Conservation (phyloP, 1,140 invertebrate genomes). For the Phthorimaea operculella region DNA sequence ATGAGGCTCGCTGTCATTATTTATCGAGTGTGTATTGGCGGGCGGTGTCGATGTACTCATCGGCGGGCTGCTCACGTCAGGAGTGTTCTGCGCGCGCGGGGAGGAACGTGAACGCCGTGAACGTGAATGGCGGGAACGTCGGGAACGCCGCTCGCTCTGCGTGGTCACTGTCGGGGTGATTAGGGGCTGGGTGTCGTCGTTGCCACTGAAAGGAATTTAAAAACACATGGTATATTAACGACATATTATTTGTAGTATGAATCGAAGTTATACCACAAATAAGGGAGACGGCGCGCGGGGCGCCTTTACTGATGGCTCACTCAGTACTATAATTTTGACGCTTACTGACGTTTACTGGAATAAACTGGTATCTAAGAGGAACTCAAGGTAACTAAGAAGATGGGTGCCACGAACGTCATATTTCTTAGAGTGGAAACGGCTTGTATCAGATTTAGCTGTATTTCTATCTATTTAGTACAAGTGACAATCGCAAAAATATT, state of each 20-base stretch:
- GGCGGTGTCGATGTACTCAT: conserved; percentile 4
- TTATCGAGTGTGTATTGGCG: conserved; percentile 33
- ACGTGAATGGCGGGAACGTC: neutral
- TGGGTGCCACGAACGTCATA: too few relatives aligned
- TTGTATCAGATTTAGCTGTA: too few relatives aligned
- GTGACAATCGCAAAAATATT: too few relatives aligned
- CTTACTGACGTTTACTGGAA: too few relatives aligned
- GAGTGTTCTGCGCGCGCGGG: conserved; percentile 7
- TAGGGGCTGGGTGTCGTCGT: conserved; percentile 15
- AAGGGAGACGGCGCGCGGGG: too few relatives aligned
- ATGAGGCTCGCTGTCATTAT: conserved; percentile 18
- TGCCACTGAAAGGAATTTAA: neutral
- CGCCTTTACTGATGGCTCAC: too few relatives aligned
- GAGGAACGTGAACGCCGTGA: conserved; percentile 13
- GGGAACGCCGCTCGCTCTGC: conserved; percentile 12
- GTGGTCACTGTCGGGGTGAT: conserved; percentile 4
- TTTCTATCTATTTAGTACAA: too few relatives aligned
- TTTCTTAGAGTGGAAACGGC: too few relatives aligned
- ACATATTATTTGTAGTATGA: too few relatives aligned
- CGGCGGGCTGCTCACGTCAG: neutral
- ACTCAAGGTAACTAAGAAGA: too few relatives aligned
- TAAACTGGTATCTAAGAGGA: too few relatives aligned
- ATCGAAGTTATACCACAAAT: neutral
- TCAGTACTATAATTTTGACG: too few relatives aligned
- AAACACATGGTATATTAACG: neutral